Evolutionary conservation across 2,888 invertebrate species (phyloP).

Genomic region (Baccha elongata): DNA sequence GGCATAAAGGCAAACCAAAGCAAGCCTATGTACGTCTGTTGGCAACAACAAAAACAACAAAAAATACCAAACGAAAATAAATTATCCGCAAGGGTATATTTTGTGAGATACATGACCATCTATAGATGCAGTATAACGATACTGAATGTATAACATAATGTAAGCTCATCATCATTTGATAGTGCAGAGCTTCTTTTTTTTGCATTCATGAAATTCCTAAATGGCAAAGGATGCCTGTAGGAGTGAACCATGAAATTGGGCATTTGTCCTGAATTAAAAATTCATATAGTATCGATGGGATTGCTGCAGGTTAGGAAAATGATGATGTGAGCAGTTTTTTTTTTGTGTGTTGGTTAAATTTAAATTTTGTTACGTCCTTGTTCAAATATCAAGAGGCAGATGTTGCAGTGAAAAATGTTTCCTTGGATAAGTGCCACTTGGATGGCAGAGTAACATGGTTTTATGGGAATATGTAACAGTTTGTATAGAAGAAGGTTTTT

Average conservation of each 20-base stretch:
- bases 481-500: neutral
- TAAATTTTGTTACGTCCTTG: neutral
- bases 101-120: slow-evolving; percentile 30
- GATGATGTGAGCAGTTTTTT: slow-evolving; percentile 2
- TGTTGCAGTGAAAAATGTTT: slow-evolving; percentile 2
- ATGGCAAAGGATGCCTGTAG: slow-evolving; percentile 5
- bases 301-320: slow-evolving; percentile 4
- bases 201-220: neutral
- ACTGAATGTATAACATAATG: slow-evolving; percentile 1
- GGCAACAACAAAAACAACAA: neutral
- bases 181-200: slow-evolving; percentile 19
- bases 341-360: neutral
- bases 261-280: slow-evolving; percentile 65
- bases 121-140: slow-evolving; percentile 25
- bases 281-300: slow-evolving; percentile 46
- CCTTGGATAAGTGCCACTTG: slow-evolving; percentile 29
- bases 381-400: slow-evolving; percentile 2
- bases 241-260: slow-evolving; percentile 64
- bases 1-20: slow-evolving; percentile 28
- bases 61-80: slow-evolving; percentile 17
- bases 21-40: neutral
- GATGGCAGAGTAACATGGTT: slow-evolving; percentile 7
- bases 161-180: slow-evolving; percentile 50
- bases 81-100: slow-evolving; percentile 57
- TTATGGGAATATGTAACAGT: neutral